Evolutionary conservation across 2,113 vertebrate species (phyloP).

Genomic region (Gopherus flavomarginatus): DNA sequence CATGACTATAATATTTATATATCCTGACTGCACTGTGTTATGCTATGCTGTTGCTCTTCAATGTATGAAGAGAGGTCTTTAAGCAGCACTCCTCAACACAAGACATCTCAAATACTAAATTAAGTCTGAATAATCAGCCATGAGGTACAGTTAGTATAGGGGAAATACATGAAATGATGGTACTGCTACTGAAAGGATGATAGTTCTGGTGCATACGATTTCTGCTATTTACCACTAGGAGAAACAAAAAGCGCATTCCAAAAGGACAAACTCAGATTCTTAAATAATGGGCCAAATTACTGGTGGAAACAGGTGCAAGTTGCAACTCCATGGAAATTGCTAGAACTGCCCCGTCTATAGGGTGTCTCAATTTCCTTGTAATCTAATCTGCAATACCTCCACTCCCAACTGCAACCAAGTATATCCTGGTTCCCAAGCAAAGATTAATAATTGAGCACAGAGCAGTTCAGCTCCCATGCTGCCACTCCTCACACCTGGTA

Average conservation of each 20-base stretch:
- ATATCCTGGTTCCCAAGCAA: slow-evolving; percentile 23
- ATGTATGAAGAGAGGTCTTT: neutral
- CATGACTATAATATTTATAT: neutral
- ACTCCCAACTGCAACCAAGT: neutral
- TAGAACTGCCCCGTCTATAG: neutral
- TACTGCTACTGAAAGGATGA: neutral
- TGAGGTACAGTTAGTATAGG: neutral
- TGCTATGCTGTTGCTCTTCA: neutral
- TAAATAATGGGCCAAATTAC: neutral
- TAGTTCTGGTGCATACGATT: neutral
- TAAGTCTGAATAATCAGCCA: neutral
- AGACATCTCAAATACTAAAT: neutral
- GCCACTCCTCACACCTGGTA: slow-evolving; percentile 65
- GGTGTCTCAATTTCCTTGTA: neutral
- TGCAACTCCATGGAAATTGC: neutral
- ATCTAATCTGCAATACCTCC: neutral
- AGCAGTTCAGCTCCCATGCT: slow-evolving; percentile 47
- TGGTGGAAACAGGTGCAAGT: neutral
- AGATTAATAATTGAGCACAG: slow-evolving; percentile 48
- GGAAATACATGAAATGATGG: neutral
- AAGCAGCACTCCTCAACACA: neutral
- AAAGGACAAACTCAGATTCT: neutral
- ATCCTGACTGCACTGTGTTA: neutral
- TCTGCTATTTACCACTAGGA: neutral
- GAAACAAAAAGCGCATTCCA: neutral